These are phyloP conservation scores for Amazona ochrocephala DNA, from an alignment of 2,797 vertebrate species.

Conservation along the genomic window DNA sequence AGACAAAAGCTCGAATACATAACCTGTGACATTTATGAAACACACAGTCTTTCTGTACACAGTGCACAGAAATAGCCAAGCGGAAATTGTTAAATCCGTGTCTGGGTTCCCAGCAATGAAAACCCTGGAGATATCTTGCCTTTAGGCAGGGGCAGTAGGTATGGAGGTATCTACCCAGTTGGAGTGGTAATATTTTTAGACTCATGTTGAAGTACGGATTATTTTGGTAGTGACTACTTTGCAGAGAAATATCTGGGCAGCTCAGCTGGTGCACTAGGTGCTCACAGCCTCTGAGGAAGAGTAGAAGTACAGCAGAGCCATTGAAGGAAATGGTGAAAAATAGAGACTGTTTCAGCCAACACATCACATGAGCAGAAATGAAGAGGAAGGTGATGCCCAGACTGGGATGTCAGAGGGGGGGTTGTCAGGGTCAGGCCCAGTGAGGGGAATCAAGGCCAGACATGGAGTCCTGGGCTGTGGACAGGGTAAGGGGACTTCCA, in stretches of 20 bases:
- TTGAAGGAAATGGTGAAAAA: not conserved
- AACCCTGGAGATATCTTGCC: not conserved
- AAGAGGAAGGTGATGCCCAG: not conserved
- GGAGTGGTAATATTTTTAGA: not conserved
- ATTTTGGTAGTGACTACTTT: not conserved
- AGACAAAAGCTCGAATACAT: not conserved
- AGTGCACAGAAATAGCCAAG: not conserved
- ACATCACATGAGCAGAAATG: not conserved
- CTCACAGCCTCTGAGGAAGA: not conserved
- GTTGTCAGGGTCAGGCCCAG: not conserved
- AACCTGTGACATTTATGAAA: not conserved
- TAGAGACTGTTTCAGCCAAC: not conserved
- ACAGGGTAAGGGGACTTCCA: accelerated
- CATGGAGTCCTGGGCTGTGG: not conserved
- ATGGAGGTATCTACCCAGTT: not conserved
- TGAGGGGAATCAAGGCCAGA: not conserved
- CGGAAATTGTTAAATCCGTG: not conserved
- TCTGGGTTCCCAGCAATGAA: not conserved
- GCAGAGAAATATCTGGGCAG: not conserved
- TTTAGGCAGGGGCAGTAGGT: not conserved
- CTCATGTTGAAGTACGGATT: accelerated
- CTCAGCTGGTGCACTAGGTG: not conserved
- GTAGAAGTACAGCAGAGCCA: not conserved
- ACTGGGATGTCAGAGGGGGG: not conserved
- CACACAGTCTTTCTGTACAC: not conserved